A percentile compares a stretch with the other conserved stretches of the same genome.
phyloP scores from a whole-genome alignment of 1,140 invertebrate genomes.

The Drusus annulatus region DNA sequence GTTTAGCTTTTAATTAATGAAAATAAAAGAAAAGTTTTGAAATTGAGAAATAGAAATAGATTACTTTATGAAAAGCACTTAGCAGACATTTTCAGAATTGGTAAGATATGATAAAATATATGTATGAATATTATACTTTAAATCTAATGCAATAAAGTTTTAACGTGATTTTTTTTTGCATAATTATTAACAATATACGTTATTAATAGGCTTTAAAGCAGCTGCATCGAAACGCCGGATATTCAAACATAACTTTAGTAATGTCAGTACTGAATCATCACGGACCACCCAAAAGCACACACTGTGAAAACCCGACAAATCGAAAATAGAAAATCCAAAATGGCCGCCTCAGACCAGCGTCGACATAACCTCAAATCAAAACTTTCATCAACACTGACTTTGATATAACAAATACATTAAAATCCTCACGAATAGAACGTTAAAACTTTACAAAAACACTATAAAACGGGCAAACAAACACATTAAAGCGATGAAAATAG shows the following conservation, averaged over 20 bases:
- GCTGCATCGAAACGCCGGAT: not conserved
- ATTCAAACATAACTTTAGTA: not conserved
- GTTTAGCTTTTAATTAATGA: too few species aligned
- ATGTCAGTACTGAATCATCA: not conserved
- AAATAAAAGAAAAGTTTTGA: too few species aligned
- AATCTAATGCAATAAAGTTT: too few species aligned
- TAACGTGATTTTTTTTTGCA: too few species aligned
- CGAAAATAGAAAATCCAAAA: slow-evolving; percentile 31
- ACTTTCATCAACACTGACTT: slow-evolving; percentile 16
- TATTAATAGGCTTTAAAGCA: too few species aligned
- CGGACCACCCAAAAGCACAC: slow-evolving; percentile 14
- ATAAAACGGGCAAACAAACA: not conserved
- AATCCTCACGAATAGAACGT: not conserved
- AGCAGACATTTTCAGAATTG: too few species aligned
- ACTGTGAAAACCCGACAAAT: slow-evolving; percentile 1
- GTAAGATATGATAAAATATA: too few species aligned
- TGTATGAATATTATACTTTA: too few species aligned
- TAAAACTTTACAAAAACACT: not conserved
- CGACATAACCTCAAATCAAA: slow-evolving; percentile 21
- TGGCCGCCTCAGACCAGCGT: slow-evolving; percentile 2
- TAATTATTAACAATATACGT: too few species aligned
- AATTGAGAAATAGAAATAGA: too few species aligned
- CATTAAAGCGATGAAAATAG: too few species aligned
- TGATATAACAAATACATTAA: slow-evolving; percentile 3
- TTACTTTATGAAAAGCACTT: too few species aligned